Conservation (phyloP, 1,140 invertebrate species). For the Manduca sexta region DNA sequence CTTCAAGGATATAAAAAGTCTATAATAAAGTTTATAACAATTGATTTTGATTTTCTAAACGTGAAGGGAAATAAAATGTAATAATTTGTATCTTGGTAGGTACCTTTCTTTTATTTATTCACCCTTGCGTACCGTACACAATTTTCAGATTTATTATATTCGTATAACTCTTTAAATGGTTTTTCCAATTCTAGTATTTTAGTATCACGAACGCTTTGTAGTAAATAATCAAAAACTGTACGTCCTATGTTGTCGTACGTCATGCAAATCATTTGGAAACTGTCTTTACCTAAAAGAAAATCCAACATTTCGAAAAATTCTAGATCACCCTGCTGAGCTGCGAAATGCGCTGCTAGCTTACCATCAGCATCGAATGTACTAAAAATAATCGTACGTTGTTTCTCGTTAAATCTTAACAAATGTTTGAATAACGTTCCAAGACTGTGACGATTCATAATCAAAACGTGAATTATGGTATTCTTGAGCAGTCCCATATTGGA, state of each 20-base stretch:
- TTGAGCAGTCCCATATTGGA: neutral
- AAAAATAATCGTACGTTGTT: neutral
- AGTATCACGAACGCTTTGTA: too few species aligned
- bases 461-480: neutral
- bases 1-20: too few species aligned
- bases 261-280: neutral
- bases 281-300: neutral
- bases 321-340: neutral
- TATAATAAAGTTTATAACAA: too few species aligned
- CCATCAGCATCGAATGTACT: neutral
- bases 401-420: neutral
- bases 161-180: too few species aligned
- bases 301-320: neutral
- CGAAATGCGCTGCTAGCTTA: neutral
- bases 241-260: neutral
- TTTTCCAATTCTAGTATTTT: too few species aligned
- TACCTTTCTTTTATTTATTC: too few species aligned
- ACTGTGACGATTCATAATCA: neutral
- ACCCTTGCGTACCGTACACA: too few species aligned
- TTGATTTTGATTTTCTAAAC: too few species aligned
- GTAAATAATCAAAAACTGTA: neutral
- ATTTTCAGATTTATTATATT: too few species aligned
- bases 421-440: neutral
- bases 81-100: too few species aligned
- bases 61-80: too few species aligned